Evolutionary conservation across 2,888 invertebrate species (phyloP).

Genomic region (Bursaphelenchus okinawaensis): DNA sequence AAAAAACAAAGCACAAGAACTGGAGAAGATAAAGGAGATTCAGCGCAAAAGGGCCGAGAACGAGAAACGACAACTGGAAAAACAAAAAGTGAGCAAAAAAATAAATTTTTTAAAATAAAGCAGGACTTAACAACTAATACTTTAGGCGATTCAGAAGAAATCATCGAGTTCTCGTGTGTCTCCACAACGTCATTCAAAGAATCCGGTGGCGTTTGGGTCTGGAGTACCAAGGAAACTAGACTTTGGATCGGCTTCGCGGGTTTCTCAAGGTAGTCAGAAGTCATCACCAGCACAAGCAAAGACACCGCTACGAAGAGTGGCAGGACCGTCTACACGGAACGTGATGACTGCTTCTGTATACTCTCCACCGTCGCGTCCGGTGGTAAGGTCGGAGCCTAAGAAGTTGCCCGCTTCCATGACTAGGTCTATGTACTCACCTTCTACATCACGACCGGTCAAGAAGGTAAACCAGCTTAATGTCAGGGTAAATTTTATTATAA

Average conservation of each 20-base stretch:
- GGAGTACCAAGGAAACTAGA: background rate
- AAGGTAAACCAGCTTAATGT: too few species aligned
- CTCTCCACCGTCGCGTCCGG: background rate
- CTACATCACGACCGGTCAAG: too few species aligned
- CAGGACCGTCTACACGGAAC: background rate
- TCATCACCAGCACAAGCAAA: background rate
- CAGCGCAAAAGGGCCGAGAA: constrained; percentile 40
- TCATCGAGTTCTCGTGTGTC: background rate
- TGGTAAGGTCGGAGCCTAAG: background rate
- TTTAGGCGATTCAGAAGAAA: background rate
- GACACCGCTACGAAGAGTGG: background rate
- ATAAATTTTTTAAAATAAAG: background rate
- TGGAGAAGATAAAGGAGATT: constrained; percentile 28
- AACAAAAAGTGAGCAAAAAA: constrained; percentile 27
- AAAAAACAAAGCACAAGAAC: constrained; percentile 16
- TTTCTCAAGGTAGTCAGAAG: background rate
- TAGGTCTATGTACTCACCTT: background rate
- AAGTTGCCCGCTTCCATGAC: background rate
- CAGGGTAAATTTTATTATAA: too few species aligned
- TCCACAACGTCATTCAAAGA: background rate
- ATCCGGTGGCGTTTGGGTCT: background rate
- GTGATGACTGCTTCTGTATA: background rate
- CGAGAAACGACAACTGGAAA: constrained; percentile 37
- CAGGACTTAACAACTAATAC: too few species aligned
- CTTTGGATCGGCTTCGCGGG: background rate